phyloP scores from a whole-genome alignment of 1,140 invertebrate genomes.

The Protaetia brevitarsis region DNA sequence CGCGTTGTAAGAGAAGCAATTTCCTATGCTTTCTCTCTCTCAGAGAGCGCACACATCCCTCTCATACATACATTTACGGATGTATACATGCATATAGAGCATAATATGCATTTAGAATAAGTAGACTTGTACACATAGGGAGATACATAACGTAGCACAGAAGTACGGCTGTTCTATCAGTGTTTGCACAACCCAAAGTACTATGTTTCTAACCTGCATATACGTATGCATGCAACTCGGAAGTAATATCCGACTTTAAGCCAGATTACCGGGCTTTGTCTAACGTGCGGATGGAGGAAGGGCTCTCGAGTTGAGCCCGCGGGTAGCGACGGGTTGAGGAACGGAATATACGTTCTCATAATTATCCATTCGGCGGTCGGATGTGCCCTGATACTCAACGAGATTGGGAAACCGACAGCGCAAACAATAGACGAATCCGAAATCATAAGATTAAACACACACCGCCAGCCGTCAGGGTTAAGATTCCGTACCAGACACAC shows the following conservation, averaged over 20 bases:
- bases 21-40: too few relatives aligned
- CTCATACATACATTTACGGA: too few relatives aligned
- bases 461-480: neutral
- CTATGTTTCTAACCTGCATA: neutral
- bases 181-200: slow-evolving; percentile 1
- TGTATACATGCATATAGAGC: too few relatives aligned
- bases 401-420: slow-evolving; percentile 6
- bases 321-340: neutral
- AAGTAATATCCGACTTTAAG: slow-evolving; percentile 16
- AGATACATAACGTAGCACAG: too few relatives aligned
- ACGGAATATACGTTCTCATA: neutral
- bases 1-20: too few relatives aligned
- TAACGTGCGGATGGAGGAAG: neutral
- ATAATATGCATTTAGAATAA: too few relatives aligned
- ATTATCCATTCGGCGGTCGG: slow-evolving; percentile 10
- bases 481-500: neutral
- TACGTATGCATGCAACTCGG: too few relatives aligned
- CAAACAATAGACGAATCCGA: neutral
- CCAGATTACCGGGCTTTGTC: neutral
- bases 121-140: too few relatives aligned
- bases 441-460: slow-evolving; percentile 8
- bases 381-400: neutral
- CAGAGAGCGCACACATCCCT: too few relatives aligned
- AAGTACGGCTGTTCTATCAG: too few relatives aligned
- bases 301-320: neutral